These are phyloP conservation scores for Meta bourneti DNA, from an alignment of 2,888 invertebrate genomes.

Conservation along the genomic window DNA sequence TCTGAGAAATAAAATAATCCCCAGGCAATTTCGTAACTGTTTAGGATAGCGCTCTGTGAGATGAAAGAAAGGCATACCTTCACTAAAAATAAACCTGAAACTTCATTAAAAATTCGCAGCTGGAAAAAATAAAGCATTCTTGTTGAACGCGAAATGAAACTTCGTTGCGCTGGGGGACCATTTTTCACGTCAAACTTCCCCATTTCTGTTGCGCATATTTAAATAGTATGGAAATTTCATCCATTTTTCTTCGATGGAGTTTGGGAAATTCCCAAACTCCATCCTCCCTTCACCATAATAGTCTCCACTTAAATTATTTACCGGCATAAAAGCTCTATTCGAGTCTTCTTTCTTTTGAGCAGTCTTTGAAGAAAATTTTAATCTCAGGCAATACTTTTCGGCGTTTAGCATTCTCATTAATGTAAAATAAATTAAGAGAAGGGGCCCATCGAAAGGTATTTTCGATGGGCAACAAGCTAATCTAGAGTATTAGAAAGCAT, in stretches of 20 bases:
- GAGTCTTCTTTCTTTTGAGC: background rate
- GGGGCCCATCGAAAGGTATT: too few species aligned
- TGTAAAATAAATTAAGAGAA: background rate
- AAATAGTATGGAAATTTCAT: slow-evolving; percentile 66
- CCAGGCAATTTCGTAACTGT: too few species aligned
- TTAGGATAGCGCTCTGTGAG: too few species aligned
- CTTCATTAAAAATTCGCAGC: slow-evolving; percentile 53
- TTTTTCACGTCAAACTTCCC: slow-evolving; percentile 54
- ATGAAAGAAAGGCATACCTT: background rate
- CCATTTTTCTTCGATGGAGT: slow-evolving; percentile 61
- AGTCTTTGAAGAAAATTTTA: background rate
- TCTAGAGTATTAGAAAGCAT: too few species aligned
- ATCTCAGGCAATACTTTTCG: background rate
- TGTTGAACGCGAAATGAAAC: slow-evolving; percentile 40
- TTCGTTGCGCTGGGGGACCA: slow-evolving; percentile 30
- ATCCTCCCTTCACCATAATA: slow-evolving; percentile 4
- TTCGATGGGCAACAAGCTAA: too few species aligned
- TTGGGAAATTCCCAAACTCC: slow-evolving; percentile 14
- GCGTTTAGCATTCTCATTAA: background rate
- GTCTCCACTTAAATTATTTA: slow-evolving; percentile 49
- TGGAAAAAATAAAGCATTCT: slow-evolving; percentile 8
- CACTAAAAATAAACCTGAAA: slow-evolving; percentile 29
- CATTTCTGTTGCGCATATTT: slow-evolving; percentile 52
- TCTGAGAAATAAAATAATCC: too few species aligned
- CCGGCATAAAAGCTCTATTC: background rate